Evolutionary conservation across 2,797 vertebrate genomes (phyloP), one percentile per base, ranked within the genome.

Genomic region (Simalia tracyae): DNA sequence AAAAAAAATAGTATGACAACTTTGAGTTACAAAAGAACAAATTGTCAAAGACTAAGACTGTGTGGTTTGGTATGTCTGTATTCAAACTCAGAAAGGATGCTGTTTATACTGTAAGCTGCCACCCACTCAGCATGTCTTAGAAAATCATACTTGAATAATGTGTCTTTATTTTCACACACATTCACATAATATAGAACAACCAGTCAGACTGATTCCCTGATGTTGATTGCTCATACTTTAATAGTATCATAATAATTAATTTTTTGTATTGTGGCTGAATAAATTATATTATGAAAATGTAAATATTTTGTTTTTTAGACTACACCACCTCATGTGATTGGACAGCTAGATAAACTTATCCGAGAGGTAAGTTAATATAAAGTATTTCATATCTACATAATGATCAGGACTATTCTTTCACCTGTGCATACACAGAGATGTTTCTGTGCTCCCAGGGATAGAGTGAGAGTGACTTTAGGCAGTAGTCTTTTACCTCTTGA

Each of bases 341-440:
- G 99, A 22, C 99, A 99, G 95, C 96, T 99, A 94, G 99, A 99
- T 97, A 99, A 99, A 96, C 98, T 99, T 92, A 98, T 99, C 54
- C 96, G 99, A 98, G 99, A 99, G 98, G 99, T 99, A 97, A 97
- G 97, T 95, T 86, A 87, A 12, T 87, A 54, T 92, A 90, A 87
- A 93, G 57, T 61, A 4, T 46, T 86, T 63, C 63, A 72, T 66
- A 86, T 68, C 24, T 87, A 11, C 54, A 59, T 26, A 86, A 9
- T 59, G 31, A 42, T 46, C 46, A 56, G 57, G 24, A n/a, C 54
- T 10, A 17, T 2, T 28, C 50, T 42, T 31, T n/a, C 31, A 10
- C 1, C 19, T 4, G 12, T 19, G 4, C 28, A 28, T 54, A 22
- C 24, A 28, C 7, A 57, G 3, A 85, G n/a, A 61, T 63, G 15